Conservation (phyloP, 1,140 invertebrate species). For the Procambarus virginalis region DNA sequence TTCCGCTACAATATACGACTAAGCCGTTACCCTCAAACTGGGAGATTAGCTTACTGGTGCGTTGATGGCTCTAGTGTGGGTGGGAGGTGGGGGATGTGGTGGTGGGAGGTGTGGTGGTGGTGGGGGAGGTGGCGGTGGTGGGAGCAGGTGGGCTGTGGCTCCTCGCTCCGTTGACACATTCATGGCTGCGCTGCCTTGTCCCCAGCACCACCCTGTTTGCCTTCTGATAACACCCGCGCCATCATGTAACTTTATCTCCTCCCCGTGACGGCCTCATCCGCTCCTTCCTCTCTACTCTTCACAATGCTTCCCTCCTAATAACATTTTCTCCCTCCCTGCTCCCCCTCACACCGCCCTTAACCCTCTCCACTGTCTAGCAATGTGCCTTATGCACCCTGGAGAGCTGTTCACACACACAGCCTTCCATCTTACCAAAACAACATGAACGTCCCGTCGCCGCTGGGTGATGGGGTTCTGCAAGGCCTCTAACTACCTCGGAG, state of each 20-base stretch:
- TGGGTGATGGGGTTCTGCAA: too few species aligned
- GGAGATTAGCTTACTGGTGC: too few species aligned
- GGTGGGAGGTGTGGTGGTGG: neutral
- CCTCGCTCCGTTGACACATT: conserved; percentile 52
- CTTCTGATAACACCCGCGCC: conserved; percentile 55
- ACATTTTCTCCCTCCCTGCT: neutral
- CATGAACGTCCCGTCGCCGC: too few species aligned
- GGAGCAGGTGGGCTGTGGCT: neutral
- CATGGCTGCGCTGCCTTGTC: conserved; percentile 51
- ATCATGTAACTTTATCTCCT: conserved; percentile 61
- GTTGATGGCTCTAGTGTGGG: neutral
- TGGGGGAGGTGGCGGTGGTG: neutral
- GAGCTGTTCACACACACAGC: too few species aligned
- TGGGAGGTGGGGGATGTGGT: neutral
- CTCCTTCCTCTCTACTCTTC: conserved; percentile 1
- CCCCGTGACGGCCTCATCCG: conserved; percentile 49
- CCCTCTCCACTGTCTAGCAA: too few species aligned
- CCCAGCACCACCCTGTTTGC: conserved; percentile 39
- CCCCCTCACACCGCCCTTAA: too few species aligned
- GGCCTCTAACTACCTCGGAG: too few species aligned
- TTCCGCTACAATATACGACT: too few species aligned
- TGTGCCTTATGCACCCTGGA: too few species aligned
- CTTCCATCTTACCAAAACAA: too few species aligned
- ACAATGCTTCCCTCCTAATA: neutral
- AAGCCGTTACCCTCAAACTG: too few species aligned